Percentiles rank a stretch among this genome's conserved stretches.
phyloP scores from a whole-genome alignment of 2,113 vertebrate genomes.

The Suncus etruscus region DNA sequence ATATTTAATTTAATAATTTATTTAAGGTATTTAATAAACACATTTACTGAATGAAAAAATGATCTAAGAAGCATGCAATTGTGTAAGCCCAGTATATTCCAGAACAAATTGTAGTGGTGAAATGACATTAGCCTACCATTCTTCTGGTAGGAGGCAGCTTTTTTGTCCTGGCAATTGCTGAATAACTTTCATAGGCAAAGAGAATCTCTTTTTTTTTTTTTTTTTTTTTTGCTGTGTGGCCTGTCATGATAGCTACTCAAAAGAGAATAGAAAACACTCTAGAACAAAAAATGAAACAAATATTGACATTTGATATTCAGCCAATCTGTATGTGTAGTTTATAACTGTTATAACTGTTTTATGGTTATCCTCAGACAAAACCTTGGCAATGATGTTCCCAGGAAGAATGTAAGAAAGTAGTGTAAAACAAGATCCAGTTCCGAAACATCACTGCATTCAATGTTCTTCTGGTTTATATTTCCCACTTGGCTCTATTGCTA shows the following conservation, averaged over 20 bases:
- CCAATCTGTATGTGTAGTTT: conserved; percentile 42
- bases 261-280: conserved; percentile 41
- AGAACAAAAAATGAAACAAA: conserved; percentile 33
- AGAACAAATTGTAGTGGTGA: not conserved
- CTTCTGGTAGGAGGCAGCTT: not conserved
- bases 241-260: not conserved
- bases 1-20: too few species aligned
- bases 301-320: conserved; percentile 54
- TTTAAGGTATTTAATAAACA: conserved; percentile 29
- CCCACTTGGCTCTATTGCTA: not conserved
- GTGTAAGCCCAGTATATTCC: not conserved
- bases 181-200: conserved; percentile 49
- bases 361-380: conserved; percentile 54
- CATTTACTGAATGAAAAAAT: conserved; percentile 32
- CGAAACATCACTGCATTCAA: not conserved
- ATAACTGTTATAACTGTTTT: conserved; percentile 59
- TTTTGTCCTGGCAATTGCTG: conserved; percentile 22
- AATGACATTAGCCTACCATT: not conserved
- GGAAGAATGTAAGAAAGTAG: conserved; percentile 46
- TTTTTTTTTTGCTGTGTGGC: conserved; percentile 45
- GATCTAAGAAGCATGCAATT: conserved; percentile 1
- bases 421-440: conserved; percentile 9
- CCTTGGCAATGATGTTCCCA: conserved; percentile 44
- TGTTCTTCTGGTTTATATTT: conserved; percentile 13
- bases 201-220: conserved; percentile 23